A percentile compares a stretch with the other conserved stretches of the same genome.
phyloP scores from a whole-genome alignment of 1,140 invertebrate species.

The Musca vetustissima region DNA sequence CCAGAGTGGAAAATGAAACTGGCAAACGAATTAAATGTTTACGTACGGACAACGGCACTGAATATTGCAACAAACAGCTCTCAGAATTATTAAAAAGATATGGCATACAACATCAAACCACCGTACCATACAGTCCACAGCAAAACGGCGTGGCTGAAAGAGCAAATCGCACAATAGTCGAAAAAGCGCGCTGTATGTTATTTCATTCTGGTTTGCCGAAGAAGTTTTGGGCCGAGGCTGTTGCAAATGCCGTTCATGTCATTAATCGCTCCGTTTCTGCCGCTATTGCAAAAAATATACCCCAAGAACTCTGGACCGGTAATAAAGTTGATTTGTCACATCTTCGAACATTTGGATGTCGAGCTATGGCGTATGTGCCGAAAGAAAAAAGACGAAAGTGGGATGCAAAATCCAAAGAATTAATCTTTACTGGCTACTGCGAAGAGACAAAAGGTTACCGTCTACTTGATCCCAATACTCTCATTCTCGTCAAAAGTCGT shows the following conservation, averaged over 20 bases:
- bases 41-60: conserved; percentile 44
- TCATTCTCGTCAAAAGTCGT: conserved; percentile 35
- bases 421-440: conserved; percentile 56
- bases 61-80: conserved; percentile 34
- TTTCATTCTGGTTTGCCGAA: conserved; percentile 44
- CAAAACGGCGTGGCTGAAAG: conserved; percentile 47
- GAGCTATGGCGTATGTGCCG: conserved; percentile 52
- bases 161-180: conserved; percentile 39
- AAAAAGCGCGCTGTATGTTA: conserved; percentile 44
- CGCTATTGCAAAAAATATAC: conserved; percentile 24
- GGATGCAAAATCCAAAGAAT: conserved; percentile 42
- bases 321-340: conserved; percentile 36
- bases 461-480: conserved; percentile 43
- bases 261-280: conserved; percentile 49
- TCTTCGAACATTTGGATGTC: conserved; percentile 52
- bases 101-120: conserved; percentile 34
- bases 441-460: conserved; percentile 51
- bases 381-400: conserved; percentile 47
- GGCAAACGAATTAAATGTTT: conserved; percentile 17
- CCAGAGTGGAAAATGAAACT: conserved; percentile 16
- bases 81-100: background rate
- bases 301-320: conserved; percentile 40
- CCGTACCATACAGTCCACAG: conserved; percentile 41
- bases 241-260: conserved; percentile 53
- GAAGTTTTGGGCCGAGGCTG: conserved; percentile 57